Evolutionary conservation across 2,888 invertebrate genomes (phyloP).

Genomic region (Meliscaeva auricollis): DNA sequence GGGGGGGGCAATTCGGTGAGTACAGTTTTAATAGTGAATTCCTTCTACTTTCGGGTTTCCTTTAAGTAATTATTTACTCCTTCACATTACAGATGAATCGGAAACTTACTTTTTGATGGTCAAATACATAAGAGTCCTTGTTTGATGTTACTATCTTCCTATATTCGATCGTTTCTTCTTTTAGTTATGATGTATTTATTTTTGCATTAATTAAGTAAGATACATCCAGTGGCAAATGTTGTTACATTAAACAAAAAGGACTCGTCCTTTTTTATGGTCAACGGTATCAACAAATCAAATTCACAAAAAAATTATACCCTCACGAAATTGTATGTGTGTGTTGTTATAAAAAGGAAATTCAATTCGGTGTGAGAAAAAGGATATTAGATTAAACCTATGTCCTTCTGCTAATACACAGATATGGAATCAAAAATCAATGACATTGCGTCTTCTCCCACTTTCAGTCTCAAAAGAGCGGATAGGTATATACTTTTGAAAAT

Average conservation of each 20-base stretch:
- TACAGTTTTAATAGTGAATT: constrained; percentile 30
- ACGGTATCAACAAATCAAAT: background rate
- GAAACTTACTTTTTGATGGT: constrained; percentile 57
- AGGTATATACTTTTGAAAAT: constrained; percentile 82
- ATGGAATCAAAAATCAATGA: constrained; percentile 80
- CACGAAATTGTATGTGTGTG: background rate
- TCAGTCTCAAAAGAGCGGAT: constrained; percentile 10
- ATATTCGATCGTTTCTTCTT: constrained; percentile 5
- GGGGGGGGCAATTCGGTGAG: background rate
- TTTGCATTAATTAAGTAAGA: constrained; percentile 66
- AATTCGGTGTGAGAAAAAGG: constrained; percentile 50
- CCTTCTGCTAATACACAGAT: constrained; percentile 74
- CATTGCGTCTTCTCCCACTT: constrained; percentile 69
- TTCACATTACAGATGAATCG: no score
- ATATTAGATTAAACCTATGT: constrained; percentile 68
- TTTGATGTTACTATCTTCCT: no score
- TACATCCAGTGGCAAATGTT: constrained; percentile 48
- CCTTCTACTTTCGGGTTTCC: constrained; percentile 16
- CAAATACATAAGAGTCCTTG: constrained; percentile 57
- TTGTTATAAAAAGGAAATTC: constrained; percentile 46
- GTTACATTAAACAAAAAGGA: constrained; percentile 15
- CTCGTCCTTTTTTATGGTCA: constrained; percentile 37
- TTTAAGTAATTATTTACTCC: no score
- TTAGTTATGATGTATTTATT: constrained; percentile 51
- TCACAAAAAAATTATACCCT: constrained; percentile 12